Percentiles rank a stretch among this genome's conserved stretches.
These are phyloP conservation scores for Empidonax traillii DNA, from an alignment of 2,113 vertebrate species.

Conservation along the genomic window DNA sequence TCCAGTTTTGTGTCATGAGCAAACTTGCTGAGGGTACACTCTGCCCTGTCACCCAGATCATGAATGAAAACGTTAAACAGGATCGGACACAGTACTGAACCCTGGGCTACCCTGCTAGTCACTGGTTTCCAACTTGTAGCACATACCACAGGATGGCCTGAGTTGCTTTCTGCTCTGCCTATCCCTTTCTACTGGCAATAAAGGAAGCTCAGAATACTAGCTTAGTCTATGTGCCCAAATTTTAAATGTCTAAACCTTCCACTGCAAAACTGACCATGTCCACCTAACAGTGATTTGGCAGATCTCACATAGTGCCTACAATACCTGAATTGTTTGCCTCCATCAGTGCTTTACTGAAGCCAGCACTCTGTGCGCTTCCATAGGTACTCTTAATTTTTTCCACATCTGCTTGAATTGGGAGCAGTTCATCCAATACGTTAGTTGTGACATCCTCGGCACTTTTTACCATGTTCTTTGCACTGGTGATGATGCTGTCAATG, in stretches of 20 bases:
- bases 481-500: slow-evolving; percentile 71
- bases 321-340: slow-evolving; percentile 78
- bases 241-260: background rate
- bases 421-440: slow-evolving; percentile 77
- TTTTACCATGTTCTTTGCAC: slow-evolving; percentile 77
- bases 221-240: background rate
- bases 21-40: background rate
- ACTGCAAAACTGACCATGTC: background rate
- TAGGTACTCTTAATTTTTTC: slow-evolving; percentile 73
- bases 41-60: background rate
- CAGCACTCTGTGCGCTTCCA: slow-evolving; percentile 51
- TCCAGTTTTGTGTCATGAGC: background rate
- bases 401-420: slow-evolving; percentile 80
- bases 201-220: background rate
- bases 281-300: background rate
- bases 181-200: background rate
- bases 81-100: background rate
- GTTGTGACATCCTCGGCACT: slow-evolving; percentile 73
- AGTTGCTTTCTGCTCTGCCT: background rate
- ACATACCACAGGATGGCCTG: background rate
- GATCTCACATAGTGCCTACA: background rate
- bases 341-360: slow-evolving; percentile 69
- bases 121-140: background rate
- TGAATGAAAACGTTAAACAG: background rate
- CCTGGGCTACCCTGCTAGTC: too few species aligned